These are phyloP conservation scores for Hemiscyllium ocellatum DNA, from an alignment of 2,113 vertebrate species.

Conservation along the genomic window DNA sequence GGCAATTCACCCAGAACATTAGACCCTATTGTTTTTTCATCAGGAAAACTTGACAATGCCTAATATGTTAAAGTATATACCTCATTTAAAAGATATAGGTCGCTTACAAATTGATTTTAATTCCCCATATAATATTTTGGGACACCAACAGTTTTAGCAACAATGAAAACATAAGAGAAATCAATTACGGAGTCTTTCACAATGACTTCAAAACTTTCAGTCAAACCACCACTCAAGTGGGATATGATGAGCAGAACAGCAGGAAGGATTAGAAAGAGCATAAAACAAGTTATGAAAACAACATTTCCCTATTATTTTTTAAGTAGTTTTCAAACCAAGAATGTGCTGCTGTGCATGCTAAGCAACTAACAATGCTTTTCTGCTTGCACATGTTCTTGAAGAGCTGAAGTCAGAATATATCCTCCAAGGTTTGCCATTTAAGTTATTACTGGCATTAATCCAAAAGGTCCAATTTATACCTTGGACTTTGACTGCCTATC, in stretches of 20 bases:
- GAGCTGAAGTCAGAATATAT: not conserved
- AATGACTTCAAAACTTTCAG: not conserved
- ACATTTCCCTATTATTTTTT: not conserved
- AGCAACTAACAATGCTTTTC: not conserved
- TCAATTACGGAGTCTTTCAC: not conserved
- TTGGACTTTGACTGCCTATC: not conserved
- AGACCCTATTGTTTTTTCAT: not conserved
- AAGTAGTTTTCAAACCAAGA: not conserved
- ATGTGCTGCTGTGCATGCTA: not conserved
- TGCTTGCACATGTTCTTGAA: not conserved
- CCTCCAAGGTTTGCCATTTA: not conserved
- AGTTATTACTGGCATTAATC: not conserved
- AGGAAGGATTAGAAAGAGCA: not conserved
- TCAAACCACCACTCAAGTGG: not conserved
- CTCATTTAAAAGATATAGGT: not conserved
- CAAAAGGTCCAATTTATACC: not conserved
- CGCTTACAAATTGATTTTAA: not conserved
- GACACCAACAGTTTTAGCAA: not conserved
- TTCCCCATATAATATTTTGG: not conserved
- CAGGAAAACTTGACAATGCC: not conserved
- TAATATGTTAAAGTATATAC: not conserved
- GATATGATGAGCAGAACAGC: not conserved
- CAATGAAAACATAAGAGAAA: not conserved
- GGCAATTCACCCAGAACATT: not conserved
- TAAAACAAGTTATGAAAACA: not conserved